These are phyloP conservation scores for Oncorhynchus clarkii DNA, from an alignment of 2,113 vertebrate genomes.

Conservation along the genomic window DNA sequence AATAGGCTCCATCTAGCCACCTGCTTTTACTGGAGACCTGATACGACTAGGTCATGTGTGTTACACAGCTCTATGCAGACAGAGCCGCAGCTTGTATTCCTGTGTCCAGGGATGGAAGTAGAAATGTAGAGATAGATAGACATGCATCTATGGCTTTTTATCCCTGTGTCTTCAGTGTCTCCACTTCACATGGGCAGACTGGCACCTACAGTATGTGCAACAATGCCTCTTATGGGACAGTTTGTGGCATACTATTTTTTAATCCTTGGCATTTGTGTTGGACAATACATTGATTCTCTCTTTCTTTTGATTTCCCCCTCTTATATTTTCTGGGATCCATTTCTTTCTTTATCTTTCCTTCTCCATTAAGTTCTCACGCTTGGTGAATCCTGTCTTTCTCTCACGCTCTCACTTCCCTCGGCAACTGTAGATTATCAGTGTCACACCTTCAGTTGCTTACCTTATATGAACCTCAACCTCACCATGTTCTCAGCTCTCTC, in stretches of 20 bases:
- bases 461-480: background rate
- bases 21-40: constrained; percentile 9
- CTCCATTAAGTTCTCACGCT: background rate
- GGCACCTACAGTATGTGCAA: too few relatives aligned
- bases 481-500: background rate
- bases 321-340: too few relatives aligned
- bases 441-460: background rate
- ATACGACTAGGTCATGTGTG: constrained; percentile 1
- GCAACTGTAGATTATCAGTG: background rate
- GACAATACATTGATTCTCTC: too few relatives aligned
- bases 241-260: too few relatives aligned
- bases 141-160: background rate
- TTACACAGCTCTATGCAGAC: background rate
- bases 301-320: too few relatives aligned
- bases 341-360: background rate
- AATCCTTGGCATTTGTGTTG: too few relatives aligned
- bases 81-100: background rate
- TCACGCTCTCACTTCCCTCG: background rate
- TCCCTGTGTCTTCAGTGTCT: too few relatives aligned
- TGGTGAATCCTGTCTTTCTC: background rate
- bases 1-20: constrained; percentile 22
- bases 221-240: too few relatives aligned
- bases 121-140: background rate
- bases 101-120: background rate
- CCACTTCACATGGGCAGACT: too few relatives aligned